Base-by-base conservation (phyloP, 1,140 invertebrate genomes). In the Panagrolaimus sp. region DNA sequence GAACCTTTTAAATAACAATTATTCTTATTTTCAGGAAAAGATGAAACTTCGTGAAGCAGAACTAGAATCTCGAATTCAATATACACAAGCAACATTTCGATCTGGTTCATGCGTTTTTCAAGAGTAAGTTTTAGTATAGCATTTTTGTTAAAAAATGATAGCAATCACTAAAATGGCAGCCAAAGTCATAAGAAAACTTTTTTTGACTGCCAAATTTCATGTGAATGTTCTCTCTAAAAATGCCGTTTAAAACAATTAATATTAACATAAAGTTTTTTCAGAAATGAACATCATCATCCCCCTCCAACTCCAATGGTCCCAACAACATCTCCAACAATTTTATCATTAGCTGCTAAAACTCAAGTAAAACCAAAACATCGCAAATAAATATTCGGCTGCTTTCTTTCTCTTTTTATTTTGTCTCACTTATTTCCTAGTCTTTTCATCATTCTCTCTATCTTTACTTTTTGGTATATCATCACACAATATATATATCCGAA, bases 11-110 rank as follows among this genome's bases (percentile, higher is more conserved):
- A n/a, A n/a, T n/a, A n/a, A n/a, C n/a, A 38, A 38, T 38, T 2
- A 38, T 27, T 27, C 20, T n/a, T 57, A 2, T 11, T 57, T 57
- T 57, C n/a, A 57, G 51, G 51, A 20, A 20, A 27, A 20, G 20
- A 20, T 57, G 20, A 20, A 57, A 57, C 51, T 20, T 27, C 51
- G 51, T 57, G 51, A 57, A 16, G 51, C 51, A 11, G 51, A 57
- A 27, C 51, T 57, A 4, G 51, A 20, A 11, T 20, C 51, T 11
- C 9, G 14, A 11, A 4, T 38, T 38, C 51, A 57, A 57, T 57
- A n/a, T 27, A 11, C 51, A 5, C 20, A 57, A 16, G 51, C 51
- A 23, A 25, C 51, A 20, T 57, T 57, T 27, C 51, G 51, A 57
- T 25, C 20, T 8, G 51, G 51, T 1, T 20, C 51, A 5, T 57